Conservation (phyloP, 1,140 invertebrate genomes). For the Drosophila subobscura region DNA sequence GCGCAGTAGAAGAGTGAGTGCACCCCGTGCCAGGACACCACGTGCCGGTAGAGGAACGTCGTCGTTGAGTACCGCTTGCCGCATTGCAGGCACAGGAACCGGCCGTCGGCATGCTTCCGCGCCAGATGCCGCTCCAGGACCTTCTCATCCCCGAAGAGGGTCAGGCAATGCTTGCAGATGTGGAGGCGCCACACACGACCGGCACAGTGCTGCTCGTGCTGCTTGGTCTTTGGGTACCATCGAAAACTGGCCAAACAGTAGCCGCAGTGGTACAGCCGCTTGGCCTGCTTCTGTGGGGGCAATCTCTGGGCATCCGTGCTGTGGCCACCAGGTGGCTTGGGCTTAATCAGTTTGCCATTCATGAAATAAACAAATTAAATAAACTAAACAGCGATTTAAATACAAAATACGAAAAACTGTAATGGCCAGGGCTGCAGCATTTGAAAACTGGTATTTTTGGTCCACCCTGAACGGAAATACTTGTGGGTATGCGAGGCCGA, state of each 20-base stretch:
- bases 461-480: too few relatives aligned
- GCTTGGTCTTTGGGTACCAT: constrained; percentile 44
- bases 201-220: constrained; percentile 53
- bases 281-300: not conserved
- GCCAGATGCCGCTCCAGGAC: constrained; percentile 46
- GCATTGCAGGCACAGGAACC: constrained; percentile 64
- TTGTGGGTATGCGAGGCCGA: too few relatives aligned
- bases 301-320: not conserved
- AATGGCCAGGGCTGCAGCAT: too few relatives aligned
- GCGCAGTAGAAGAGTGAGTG: constrained; percentile 68
- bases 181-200: constrained; percentile 37
- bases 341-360: not conserved
- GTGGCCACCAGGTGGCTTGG: not conserved
- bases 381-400: too few relatives aligned
- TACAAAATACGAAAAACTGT: too few relatives aligned
- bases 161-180: constrained; percentile 60
- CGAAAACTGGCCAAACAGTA: constrained; percentile 40
- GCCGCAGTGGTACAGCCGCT: constrained; percentile 42
- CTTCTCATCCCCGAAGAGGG: constrained; percentile 55
- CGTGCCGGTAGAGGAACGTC: constrained; percentile 60
- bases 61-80: constrained; percentile 60
- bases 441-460: too few relatives aligned
- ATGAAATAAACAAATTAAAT: too few relatives aligned
- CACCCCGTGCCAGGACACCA: constrained; percentile 61
- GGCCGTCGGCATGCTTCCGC: constrained; percentile 47